Conservation (phyloP, 2,113 vertebrate species). For the Notiomystis cincta region DNA sequence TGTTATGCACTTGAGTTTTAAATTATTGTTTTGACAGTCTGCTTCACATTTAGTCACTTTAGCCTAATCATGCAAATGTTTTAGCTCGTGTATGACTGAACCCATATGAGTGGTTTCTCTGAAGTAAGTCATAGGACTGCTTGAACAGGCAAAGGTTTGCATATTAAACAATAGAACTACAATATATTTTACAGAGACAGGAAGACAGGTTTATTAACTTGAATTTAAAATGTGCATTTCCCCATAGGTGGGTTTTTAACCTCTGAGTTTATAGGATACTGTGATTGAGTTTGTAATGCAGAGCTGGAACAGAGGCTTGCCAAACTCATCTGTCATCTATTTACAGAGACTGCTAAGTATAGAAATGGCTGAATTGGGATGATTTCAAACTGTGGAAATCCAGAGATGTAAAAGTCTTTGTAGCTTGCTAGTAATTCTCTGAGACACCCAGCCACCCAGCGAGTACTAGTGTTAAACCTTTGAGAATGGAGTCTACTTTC, state of each 20-base stretch:
- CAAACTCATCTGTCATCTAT: background rate
- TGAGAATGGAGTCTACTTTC: slow-evolving; percentile 19
- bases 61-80: background rate
- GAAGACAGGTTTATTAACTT: background rate
- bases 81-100: background rate
- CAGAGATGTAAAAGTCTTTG: background rate
- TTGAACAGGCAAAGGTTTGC: background rate
- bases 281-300: background rate
- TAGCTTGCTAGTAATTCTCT: background rate
- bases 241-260: background rate
- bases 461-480: slow-evolving; percentile 2
- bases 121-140: background rate
- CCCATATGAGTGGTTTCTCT: background rate
- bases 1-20: background rate
- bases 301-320: background rate
- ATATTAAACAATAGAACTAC: background rate
- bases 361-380: background rate
- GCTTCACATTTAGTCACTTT: background rate
- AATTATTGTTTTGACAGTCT: slow-evolving; percentile 16
- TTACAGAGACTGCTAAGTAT: background rate
- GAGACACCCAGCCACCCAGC: background rate
- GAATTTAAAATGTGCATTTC: background rate
- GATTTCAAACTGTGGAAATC: background rate
- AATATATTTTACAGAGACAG: background rate
- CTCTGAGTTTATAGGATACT: background rate